Percentiles rank a stretch among this genome's conserved stretches.
Conservation (phyloP, 2,888 invertebrate genomes). For the Drosophila prostipennis region DNA sequence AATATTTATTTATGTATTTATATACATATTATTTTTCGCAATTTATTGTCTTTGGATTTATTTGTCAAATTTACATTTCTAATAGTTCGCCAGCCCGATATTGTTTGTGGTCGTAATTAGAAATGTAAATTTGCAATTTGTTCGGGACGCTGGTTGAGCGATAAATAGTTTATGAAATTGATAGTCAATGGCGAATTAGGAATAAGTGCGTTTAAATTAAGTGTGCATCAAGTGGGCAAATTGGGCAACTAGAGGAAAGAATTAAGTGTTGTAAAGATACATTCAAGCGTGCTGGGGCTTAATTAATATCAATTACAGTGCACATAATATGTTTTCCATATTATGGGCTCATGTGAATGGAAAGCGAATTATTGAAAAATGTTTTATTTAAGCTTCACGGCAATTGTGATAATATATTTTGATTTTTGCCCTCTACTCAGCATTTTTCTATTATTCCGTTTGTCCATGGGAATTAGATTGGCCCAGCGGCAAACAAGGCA, state of each 20-base stretch:
- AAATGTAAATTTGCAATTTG: slow-evolving; percentile 56
- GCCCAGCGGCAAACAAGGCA: slow-evolving; percentile 28
- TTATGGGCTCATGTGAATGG: slow-evolving; percentile 14
- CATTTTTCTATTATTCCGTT: slow-evolving; percentile 18
- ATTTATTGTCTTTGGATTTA: slow-evolving; percentile 39
- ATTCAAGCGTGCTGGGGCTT: slow-evolving; percentile 20
- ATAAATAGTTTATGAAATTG: slow-evolving; percentile 53
- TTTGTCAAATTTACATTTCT: slow-evolving; percentile 42
- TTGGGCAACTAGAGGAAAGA: slow-evolving; percentile 10
- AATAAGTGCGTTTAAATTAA: slow-evolving; percentile 11
- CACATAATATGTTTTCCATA: slow-evolving; percentile 8
- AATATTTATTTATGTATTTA: slow-evolving; percentile 43
- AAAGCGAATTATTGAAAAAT: slow-evolving; percentile 14
- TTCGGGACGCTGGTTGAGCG: slow-evolving; percentile 22
- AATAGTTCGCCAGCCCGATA: slow-evolving; percentile 31
- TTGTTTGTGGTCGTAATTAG: slow-evolving; percentile 48
- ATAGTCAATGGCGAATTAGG: slow-evolving; percentile 25
- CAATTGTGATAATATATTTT: slow-evolving; percentile 49
- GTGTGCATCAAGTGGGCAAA: slow-evolving; percentile 18
- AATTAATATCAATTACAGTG: slow-evolving; percentile 27
- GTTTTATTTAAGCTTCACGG: slow-evolving; percentile 36
- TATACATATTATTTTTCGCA: slow-evolving; percentile 34
- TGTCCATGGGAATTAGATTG: slow-evolving; percentile 37
- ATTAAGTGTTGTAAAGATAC: slow-evolving; percentile 25
- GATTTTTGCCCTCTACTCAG: slow-evolving; percentile 17